Evolutionary conservation across 2,113 vertebrate genomes (phyloP).

Genomic region (Atlantisia rogersi): DNA sequence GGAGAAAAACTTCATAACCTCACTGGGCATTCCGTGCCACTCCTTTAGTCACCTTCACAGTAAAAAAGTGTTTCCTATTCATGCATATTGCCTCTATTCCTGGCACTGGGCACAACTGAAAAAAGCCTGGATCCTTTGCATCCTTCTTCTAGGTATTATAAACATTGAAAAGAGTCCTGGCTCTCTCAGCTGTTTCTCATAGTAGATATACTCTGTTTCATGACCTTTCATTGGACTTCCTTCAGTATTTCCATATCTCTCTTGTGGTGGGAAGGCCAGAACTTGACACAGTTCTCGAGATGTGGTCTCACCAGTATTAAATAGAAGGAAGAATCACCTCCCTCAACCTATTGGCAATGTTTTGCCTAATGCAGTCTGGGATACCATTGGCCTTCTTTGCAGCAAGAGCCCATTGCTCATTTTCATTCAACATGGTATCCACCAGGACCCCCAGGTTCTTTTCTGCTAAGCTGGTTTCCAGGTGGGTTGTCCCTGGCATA

Average conservation of each 20-base stretch:
- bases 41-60: too few relatives aligned
- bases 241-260: background rate
- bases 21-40: too few relatives aligned
- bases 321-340: too few relatives aligned
- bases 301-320: background rate
- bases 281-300: background rate
- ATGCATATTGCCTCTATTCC: too few relatives aligned
- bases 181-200: background rate
- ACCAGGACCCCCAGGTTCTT: background rate
- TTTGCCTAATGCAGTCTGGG: background rate
- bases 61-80: too few relatives aligned
- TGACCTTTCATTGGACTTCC: background rate
- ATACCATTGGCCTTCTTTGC: background rate
- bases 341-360: background rate
- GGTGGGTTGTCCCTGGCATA: too few relatives aligned
- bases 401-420: background rate
- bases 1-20: too few relatives aligned
- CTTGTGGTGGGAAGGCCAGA: background rate
- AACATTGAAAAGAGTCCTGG: background rate
- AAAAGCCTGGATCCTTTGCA: too few relatives aligned
- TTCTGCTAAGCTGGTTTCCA: background rate
- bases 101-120: too few relatives aligned
- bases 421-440: background rate
- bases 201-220: background rate
- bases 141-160: background rate